These are phyloP conservation scores for Paedocypris sp. DNA, from an alignment of 2,113 vertebrate species.

Conservation along the genomic window DNA sequence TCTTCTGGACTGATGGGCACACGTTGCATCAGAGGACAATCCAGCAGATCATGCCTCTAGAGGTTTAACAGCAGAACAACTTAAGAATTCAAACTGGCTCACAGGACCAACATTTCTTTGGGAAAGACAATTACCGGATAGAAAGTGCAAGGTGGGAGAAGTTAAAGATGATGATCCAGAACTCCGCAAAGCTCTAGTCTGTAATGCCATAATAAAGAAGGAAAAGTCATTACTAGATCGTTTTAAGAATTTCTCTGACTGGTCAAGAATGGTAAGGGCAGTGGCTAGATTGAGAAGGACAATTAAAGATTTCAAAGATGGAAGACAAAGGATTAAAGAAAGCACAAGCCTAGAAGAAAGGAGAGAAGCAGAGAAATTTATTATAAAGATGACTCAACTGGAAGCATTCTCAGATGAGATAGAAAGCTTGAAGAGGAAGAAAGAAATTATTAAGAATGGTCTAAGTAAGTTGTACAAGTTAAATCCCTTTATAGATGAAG, in stretches of 20 bases:
- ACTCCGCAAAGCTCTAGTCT: conserved; percentile 1
- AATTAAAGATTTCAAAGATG: conserved; percentile 17
- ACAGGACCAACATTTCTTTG: conserved; percentile 28
- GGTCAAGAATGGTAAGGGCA: conserved; percentile 23
- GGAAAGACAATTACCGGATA: conserved; percentile 13
- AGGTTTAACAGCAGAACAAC: conserved; percentile 15
- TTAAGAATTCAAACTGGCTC: conserved; percentile 26
- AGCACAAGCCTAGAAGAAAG: conserved; percentile 28
- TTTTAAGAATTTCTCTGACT: conserved; percentile 24
- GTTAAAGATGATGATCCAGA: conserved; percentile 14
- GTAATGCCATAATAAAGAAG: conserved; percentile 11
- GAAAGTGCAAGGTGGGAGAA: conserved; percentile 28
- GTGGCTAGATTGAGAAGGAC: conserved; percentile 7
- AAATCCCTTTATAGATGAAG: conserved; percentile 24
- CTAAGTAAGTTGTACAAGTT: conserved; percentile 4
- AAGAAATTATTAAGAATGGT: conserved; percentile 3
- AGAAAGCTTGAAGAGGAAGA: not conserved
- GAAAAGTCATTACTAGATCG: conserved; percentile 9
- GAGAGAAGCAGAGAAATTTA: conserved; percentile 19
- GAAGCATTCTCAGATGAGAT: conserved; percentile 16
- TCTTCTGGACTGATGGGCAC: conserved; percentile 17
- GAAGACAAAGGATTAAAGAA: conserved; percentile 2
- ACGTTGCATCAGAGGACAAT: conserved; percentile 19
- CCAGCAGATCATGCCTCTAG: conserved; percentile 21
- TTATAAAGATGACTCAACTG: conserved; percentile 20